These are phyloP conservation scores for Papilio aristodemus DNA, from an alignment of 1,140 invertebrate genomes.

Conservation along the genomic window DNA sequence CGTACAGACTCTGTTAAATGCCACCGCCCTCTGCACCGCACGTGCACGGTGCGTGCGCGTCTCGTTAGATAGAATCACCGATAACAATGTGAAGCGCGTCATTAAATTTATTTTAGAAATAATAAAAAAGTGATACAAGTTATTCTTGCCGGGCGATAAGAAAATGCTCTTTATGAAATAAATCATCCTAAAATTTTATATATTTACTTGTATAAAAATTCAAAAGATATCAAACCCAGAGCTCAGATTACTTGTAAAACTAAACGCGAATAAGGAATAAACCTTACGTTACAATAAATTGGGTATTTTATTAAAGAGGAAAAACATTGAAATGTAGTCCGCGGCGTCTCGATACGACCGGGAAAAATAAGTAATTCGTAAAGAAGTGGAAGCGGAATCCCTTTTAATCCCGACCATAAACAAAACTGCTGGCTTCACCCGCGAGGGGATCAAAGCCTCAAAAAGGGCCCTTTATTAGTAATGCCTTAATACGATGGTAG, in stretches of 20 bases:
- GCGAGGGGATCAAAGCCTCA: slow-evolving; percentile 47
- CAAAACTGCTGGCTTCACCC: slow-evolving; percentile 39
- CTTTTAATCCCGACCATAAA: slow-evolving; percentile 58
- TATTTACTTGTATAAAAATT: background rate
- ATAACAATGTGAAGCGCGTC: too few relatives aligned
- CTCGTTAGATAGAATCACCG: too few relatives aligned
- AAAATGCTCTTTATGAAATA: too few relatives aligned
- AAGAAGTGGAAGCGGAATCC: slow-evolving; percentile 36
- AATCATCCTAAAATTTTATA: too few relatives aligned
- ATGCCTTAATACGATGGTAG: slow-evolving; percentile 47
- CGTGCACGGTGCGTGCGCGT: background rate
- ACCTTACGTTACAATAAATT: slow-evolving; percentile 34
- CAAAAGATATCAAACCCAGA: background rate
- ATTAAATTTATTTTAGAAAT: too few relatives aligned
- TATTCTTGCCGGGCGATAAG: too few relatives aligned
- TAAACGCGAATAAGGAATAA: slow-evolving; percentile 25
- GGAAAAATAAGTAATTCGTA: slow-evolving; percentile 36
- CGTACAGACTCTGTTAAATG: background rate
- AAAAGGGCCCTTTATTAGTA: slow-evolving; percentile 25
- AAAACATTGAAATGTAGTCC: slow-evolving; percentile 23
- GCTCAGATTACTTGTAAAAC: background rate
- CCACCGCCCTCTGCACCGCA: background rate
- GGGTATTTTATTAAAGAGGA: slow-evolving; percentile 26
- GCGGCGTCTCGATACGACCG: slow-evolving; percentile 26
- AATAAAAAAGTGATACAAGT: too few relatives aligned